Evolutionary conservation across 2,888 invertebrate genomes (phyloP), one percentile per base, ranked within the genome.

Genomic region (Tinea pellionella): DNA sequence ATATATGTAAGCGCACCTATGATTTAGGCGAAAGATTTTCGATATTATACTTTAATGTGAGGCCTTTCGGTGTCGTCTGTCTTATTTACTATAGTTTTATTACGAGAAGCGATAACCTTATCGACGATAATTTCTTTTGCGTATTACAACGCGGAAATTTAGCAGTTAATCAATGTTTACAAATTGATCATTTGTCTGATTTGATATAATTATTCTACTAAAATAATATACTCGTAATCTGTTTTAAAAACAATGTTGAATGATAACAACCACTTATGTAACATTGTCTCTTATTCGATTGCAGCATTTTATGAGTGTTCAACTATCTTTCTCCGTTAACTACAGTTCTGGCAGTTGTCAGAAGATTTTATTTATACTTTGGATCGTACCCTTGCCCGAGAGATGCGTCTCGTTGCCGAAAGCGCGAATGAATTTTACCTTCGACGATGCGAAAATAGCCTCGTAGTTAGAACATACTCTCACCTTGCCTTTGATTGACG

Each of bases 401-500:
- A 84, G 82, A 83, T 59, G 59, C 59, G 81, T 80, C 75, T 82
- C 19, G 59, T 80, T 79, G 80, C 80, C 73, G 85, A 87, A 87
- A 85, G 85, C 80, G 79, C 78, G 75, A 82, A 83, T 85, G 80
- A 79, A 77, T 84, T 79, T 87, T 87, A 84, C 87, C 87, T 87
- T 87, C 87, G 80, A 80, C 80, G 80, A 77, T 80, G 82, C 82
- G 82, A 85, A 87, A 87, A 87, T 87, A 86, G 84, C 81, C 73
- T 69, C 74, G 71, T 77, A 79, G 80, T 83, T 78, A 80, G 51
- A 24, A 24, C 59, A 42, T 76, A 83, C 85, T 85, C 81, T 87
- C 80, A 82, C 87, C 87, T 87, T 87, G 87, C 82, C 75, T 85
- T 85, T 87, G 86, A 87, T 87, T 86, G 85, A 87, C 84, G 85